Evolutionary conservation across 2,113 vertebrate species (phyloP), one percentile per base, ranked within the genome.

Genomic region (Peucedramus taeniatus): DNA sequence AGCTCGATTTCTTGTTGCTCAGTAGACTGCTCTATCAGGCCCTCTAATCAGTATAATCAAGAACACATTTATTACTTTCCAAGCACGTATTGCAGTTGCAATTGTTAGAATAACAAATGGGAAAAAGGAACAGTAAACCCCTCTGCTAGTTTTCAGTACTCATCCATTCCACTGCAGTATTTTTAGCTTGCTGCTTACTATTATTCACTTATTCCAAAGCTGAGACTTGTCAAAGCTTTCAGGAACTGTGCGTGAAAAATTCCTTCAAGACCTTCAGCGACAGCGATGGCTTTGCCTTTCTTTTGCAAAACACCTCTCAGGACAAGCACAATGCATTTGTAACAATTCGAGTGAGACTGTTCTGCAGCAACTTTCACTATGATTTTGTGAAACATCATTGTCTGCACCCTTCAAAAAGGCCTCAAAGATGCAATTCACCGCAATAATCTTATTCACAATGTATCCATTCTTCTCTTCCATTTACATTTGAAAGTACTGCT

Each of bases 401-500:
- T 74, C 61, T 8, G 2, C n/a, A 47, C 63, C 30, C 33, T 94
- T 96, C 82, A 92, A 44, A 91, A 76, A 94, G 78, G 15, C 35
- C 72, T 93, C 56, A 93, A 82, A 91, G 85, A 89, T 63, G 22
- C 44, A 50, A 24, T 76, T 91, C 51, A 56, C 31, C 19, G 24
- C 80, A 89, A 80, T 42, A 85, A 49, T 82, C n/a, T 94, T 63
- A 83, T 76, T 94, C 86, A 94, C 50, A 80, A 37, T 11, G 12
- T 33, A 27, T 35, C 39, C 42, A 50, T 96, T 97, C 77, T 93
- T 83, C 56, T 87, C 74, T 85, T 50, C 20, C 23, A 93, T 96
- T 94, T 96, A 80, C 85, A 96, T 96, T 82, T 95, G 57, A 96
- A 97, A 93, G 54, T 77, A 12, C 18, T n/a, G n/a, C 18, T 89